phyloP scores from a whole-genome alignment of 2,888 invertebrate genomes.

The Chironomus riparius region DNA sequence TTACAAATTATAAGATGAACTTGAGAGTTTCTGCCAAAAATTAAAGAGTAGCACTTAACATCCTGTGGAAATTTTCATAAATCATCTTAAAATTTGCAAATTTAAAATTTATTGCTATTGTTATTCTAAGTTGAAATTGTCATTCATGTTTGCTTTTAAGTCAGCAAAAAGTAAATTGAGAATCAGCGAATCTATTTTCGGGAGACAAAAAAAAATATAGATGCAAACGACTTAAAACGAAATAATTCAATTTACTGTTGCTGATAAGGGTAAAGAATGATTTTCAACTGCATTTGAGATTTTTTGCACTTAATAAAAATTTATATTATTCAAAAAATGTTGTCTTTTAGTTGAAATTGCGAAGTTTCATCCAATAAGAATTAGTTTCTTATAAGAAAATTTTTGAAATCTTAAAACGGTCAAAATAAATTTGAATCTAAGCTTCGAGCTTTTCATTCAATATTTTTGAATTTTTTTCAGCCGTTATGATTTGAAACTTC shows the following conservation, averaged over 20 bases:
- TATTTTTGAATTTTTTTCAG: too few species aligned
- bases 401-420: too few species aligned
- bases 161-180: not conserved
- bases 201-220: slow-evolving; percentile 26
- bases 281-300: not conserved
- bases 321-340: not conserved
- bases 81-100: not conserved
- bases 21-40: not conserved
- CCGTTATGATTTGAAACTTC: too few species aligned
- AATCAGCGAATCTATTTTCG: slow-evolving; percentile 6
- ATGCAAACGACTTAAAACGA: slow-evolving; percentile 2
- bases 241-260: not conserved
- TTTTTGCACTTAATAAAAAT: not conserved
- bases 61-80: not conserved
- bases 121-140: not conserved
- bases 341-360: too few species aligned
- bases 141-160: not conserved
- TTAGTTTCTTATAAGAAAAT: too few species aligned
- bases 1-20: not conserved
- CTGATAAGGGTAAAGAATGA: not conserved
- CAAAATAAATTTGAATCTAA: too few species aligned
- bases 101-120: not conserved
- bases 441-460: too few species aligned
- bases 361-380: too few species aligned
- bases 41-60: slow-evolving; percentile 24